Percentiles rank a stretch among this genome's conserved stretches.
phyloP scores from a whole-genome alignment of 2,888 invertebrate species.

The Nomada lathburiana region DNA sequence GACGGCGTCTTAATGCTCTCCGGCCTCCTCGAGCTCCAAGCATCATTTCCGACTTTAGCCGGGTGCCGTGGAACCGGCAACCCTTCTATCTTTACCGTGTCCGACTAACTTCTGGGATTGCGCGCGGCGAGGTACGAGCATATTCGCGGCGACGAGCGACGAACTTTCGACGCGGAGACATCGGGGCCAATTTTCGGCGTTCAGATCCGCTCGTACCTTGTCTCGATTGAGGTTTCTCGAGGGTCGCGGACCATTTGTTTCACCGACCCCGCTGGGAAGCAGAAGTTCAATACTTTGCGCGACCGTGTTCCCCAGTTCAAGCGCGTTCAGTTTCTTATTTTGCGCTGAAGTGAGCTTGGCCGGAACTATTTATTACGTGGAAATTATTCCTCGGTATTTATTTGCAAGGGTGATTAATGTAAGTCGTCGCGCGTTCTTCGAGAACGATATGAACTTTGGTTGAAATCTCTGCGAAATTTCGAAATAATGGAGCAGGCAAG shows the following conservation, averaged over 20 bases:
- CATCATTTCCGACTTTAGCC: slow-evolving; percentile 63
- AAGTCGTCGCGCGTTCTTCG: too few relatives aligned
- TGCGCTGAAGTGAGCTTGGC: too few relatives aligned
- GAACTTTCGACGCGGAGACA: slow-evolving; percentile 16
- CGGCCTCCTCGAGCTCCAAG: slow-evolving; percentile 55
- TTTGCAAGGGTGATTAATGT: too few relatives aligned
- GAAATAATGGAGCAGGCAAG: too few relatives aligned
- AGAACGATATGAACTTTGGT: too few relatives aligned
- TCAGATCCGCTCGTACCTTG: not conserved
- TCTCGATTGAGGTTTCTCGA: slow-evolving; percentile 23
- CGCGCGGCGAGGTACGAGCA: slow-evolving; percentile 52
- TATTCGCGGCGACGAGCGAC: slow-evolving; percentile 34
- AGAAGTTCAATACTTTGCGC: not conserved
- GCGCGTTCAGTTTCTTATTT: not conserved
- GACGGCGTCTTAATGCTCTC: slow-evolving; percentile 71
- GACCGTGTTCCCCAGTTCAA: not conserved
- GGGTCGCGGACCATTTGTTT: not conserved
- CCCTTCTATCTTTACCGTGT: slow-evolving; percentile 2
- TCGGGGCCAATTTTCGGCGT: slow-evolving; percentile 36
- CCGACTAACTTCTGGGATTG: slow-evolving; percentile 38
- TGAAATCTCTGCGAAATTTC: too few relatives aligned
- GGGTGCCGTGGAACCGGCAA: slow-evolving; percentile 1
- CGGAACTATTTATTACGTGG: too few relatives aligned
- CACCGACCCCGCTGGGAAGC: not conserved
- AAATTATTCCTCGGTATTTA: too few relatives aligned